Base-by-base conservation (phyloP, 2,888 invertebrate species). In the Megaustenia siamemsis region DNA sequence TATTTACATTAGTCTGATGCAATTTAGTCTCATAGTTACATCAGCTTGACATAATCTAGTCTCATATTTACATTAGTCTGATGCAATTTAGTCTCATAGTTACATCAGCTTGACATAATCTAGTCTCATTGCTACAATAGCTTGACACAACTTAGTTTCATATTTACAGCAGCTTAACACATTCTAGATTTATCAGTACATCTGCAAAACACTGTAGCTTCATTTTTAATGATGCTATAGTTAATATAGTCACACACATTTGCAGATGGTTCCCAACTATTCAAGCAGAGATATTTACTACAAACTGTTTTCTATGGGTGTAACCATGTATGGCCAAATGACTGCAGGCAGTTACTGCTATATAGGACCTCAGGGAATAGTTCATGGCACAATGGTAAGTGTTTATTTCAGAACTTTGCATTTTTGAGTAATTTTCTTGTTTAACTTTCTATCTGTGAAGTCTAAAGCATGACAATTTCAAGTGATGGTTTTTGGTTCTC, bases 351-450 rank as follows among this genome's bases (percentile, higher is more conserved):
- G 95, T 88, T 96, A 94, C 90, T 95, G 95, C 88, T 96, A 96
- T 92, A 96, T 96, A 88, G 96, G 96, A 10, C 95, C 96, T 15
- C 96, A 96, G 90, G 96, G 96, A 32, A 96, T 96, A 86, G 96
- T 96, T 21, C 96, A 96, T 90, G 96, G 96, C 43, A 96, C 96
- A 6, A 95, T 95, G 85, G 95, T 95, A 92, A 90, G 93, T 90
- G 63, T 43, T 43, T 15, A 49, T 38, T 32, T 60, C 1, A 21
- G 15, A 53, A 53, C 18, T 10, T 24, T 53, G 24, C 6, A 21
- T 28, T 24, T 28, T 12, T 66, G 49, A 6, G n/a, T n/a, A n/a
- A n/a, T n/a, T n/a, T n/a, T n/a, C 76, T 38, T 32, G n/a, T 1
- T 53, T 53, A 53, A 53, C 18, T 10, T 24, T 53, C 28, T 12